These are phyloP conservation scores for Bursaphelenchus okinawaensis DNA, from an alignment of 2,888 invertebrate genomes.

Conservation along the genomic window DNA sequence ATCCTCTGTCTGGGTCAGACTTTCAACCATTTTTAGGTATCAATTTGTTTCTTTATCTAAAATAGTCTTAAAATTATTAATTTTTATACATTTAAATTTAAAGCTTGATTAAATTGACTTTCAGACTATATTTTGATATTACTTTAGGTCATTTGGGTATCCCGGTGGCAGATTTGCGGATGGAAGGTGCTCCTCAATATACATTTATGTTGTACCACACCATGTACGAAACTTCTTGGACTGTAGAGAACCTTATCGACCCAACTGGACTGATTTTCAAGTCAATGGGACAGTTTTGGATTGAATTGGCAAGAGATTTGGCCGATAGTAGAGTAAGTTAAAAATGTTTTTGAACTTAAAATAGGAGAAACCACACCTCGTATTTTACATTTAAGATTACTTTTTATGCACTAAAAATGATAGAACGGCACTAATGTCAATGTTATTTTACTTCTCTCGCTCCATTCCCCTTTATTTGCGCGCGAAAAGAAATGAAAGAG, in stretches of 20 bases:
- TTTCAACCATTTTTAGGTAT: constrained; percentile 60
- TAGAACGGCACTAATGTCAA: no score
- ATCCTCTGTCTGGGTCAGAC: constrained; percentile 61
- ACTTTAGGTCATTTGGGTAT: constrained; percentile 58
- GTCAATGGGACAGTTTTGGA: constrained; percentile 58
- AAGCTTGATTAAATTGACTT: no score
- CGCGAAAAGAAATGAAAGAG: no score
- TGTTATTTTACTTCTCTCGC: no score
- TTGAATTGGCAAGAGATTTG: constrained; percentile 58
- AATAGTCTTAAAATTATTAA: no score
- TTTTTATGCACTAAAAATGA: no score
- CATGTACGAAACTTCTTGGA: constrained; percentile 43
- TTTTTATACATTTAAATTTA: no score
- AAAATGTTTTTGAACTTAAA: not conserved
- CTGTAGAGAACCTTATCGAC: constrained; percentile 51
- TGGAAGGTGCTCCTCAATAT: constrained; percentile 28
- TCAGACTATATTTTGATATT: no score
- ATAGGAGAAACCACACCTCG: not conserved
- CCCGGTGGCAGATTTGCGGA: constrained; percentile 59
- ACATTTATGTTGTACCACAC: constrained; percentile 55
- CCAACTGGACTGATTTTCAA: constrained; percentile 49
- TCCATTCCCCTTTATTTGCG: no score
- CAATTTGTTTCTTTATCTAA: not conserved
- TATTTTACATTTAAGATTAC: no score
- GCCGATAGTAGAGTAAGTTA: constrained; percentile 52